Base-by-base conservation (phyloP, 2,797 vertebrate species). In the Tiaroga cobitis region DNA sequence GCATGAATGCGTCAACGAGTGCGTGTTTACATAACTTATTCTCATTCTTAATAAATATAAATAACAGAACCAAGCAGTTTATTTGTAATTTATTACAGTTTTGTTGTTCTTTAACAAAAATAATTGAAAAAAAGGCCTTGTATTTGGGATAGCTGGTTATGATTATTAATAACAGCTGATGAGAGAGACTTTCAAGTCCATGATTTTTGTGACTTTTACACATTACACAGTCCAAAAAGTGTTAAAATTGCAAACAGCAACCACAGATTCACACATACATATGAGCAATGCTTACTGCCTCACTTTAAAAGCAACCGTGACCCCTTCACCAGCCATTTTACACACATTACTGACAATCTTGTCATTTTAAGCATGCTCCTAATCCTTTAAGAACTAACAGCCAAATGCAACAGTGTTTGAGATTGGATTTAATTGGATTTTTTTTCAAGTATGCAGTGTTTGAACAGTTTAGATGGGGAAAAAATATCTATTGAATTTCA, bases 371-470 rank as follows among this genome's bases (percentile, higher is more conserved):
- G 26, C 68, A 26, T 72, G 39, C 61, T 69, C 13, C 19, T 78
- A 78, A 84, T 69, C 67, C 29, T 84, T 77, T 84, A 77, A 73
- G 68, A 80, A 80, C 19, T 73, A 59, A 32, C 68, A 85, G 76
- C 51, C 76, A 80, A 73, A 85, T 49, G 56, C 54, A 56, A 80
- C 51, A 63, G 67, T 37, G 16, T 78, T 56, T 70, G 6, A 72
- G 83, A 80, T 10, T 59, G 51, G 39, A 65, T 75, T 75, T 49
- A 65, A 83, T 75, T 75, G 32, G 41, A 34, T 61, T 29, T 78
- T 67, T 61, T 78, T 63, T 1, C 41, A 68, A 77, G 67, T 83
- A 77, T 32, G 34, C 7, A 51, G 32, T 67, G 8, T 67, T 51
- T 54, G 2, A 41, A 49, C 19, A 74, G 39, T 73, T 82, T 51